Evolutionary conservation across 2,113 vertebrate species (phyloP).

Genomic region (Mastomys coucha): DNA sequence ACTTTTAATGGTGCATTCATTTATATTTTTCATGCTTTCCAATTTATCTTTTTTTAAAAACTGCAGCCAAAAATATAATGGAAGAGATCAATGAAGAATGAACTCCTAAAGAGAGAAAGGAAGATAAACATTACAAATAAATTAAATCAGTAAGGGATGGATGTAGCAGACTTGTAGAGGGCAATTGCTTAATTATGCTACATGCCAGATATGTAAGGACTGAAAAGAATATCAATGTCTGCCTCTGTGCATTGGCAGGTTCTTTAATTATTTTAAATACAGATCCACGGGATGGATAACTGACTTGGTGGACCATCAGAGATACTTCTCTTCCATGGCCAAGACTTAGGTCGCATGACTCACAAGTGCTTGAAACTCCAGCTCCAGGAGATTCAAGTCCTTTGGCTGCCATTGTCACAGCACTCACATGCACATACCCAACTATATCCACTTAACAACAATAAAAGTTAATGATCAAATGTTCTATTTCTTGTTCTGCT

Average conservation of each 20-base stretch:
- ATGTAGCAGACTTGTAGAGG: neutral
- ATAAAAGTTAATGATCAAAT: neutral
- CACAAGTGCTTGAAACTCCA: neutral
- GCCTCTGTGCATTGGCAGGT: neutral
- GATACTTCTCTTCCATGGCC: no score
- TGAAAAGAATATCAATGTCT: neutral
- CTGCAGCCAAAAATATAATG: neutral
- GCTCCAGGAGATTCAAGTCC: no score
- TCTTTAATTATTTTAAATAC: neutral
- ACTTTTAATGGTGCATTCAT: conserved; percentile 27
- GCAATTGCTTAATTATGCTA: neutral
- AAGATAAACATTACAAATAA: neutral
- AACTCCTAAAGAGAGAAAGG: neutral
- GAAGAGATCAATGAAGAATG: neutral
- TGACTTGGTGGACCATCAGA: neutral
- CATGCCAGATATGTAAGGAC: neutral
- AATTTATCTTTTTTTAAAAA: neutral
- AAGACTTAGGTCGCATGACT: neutral
- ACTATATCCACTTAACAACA: neutral
- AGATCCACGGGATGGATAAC: neutral
- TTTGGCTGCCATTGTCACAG: neutral
- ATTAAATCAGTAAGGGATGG: neutral
- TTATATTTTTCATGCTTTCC: neutral
- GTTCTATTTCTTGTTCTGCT: neutral
- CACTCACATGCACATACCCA: neutral